Conservation (phyloP, 2,797 vertebrate genomes). For the Esox lucius region DNA sequence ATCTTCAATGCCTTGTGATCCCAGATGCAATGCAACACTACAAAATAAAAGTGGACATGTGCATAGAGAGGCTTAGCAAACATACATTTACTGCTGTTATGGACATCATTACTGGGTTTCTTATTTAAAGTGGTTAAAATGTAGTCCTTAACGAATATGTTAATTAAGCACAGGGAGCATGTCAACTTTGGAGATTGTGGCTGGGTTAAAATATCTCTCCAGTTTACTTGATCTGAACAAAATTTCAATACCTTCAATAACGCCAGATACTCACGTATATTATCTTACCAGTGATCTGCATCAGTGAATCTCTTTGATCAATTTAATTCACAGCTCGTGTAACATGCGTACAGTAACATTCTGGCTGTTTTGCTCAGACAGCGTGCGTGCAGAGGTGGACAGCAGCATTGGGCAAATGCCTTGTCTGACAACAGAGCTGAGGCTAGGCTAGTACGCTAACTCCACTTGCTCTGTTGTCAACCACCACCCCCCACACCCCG, state of each 20-base stretch:
- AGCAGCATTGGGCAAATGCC: neutral
- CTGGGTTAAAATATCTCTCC: no score
- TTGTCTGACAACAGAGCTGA: neutral
- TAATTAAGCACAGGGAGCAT: no score
- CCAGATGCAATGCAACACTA: neutral
- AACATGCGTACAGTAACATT: neutral
- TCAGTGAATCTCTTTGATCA: neutral
- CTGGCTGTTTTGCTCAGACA: neutral
- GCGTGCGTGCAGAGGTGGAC: neutral
- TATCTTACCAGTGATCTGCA: neutral
- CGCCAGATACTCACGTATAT: no score
- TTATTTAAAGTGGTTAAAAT: no score
- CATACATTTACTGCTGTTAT: no score
- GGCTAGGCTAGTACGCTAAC: neutral
- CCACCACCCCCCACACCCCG: no score
- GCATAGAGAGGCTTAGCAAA: no score
- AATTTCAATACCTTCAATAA: no score
- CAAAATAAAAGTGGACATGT: neutral
- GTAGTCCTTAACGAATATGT: no score
- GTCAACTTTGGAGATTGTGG: no score
- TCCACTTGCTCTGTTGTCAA: neutral
- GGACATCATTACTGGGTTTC: no score
- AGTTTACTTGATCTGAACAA: no score
- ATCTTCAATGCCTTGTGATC: neutral
- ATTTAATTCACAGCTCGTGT: neutral